Evolutionary conservation across 1,140 invertebrate genomes (phyloP).

Genomic region (Dinothrombium tinctorium): DNA sequence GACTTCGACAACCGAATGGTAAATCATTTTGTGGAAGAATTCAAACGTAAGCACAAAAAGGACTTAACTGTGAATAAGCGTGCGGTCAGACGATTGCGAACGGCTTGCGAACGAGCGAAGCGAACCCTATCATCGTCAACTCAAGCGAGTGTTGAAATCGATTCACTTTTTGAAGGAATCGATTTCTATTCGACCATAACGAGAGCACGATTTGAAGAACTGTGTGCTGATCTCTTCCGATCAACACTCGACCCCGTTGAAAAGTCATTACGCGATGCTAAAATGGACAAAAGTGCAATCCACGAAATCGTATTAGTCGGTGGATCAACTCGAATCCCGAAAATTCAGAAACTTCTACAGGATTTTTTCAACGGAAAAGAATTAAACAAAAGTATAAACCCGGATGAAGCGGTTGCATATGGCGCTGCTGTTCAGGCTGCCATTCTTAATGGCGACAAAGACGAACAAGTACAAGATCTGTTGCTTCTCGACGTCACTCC

Average conservation of each 20-base stretch:
- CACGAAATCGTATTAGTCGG: constrained; percentile 92
- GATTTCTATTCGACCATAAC: constrained; percentile 96
- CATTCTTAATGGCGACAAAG: constrained; percentile 80
- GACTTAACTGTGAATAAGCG: constrained; percentile 81
- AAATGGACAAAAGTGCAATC: constrained; percentile 30
- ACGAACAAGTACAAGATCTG: constrained; percentile 69
- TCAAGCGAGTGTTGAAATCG: constrained; percentile 94
- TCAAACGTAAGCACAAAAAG: constrained; percentile 98
- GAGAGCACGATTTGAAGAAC: constrained; percentile 79
- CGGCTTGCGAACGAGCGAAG: constrained; percentile 95
- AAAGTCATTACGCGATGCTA: constrained; percentile 21
- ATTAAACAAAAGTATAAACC: constrained; percentile 81
- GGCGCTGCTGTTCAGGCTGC: constrained; percentile 47
- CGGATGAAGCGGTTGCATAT: constrained; percentile 67
- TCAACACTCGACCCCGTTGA: constrained; percentile 21
- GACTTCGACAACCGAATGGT: constrained; percentile 96
- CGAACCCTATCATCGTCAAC: constrained; percentile 79
- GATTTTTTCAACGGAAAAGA: constrained; percentile 74
- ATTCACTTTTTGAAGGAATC: constrained; percentile 92
- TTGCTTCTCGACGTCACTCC: constrained; percentile 80
- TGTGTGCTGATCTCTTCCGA: constrained; percentile 63
- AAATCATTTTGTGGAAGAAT: constrained; percentile 94
- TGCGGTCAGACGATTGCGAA: constrained; percentile 81
- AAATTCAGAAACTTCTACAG: constrained; percentile 61
- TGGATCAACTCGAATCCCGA: constrained; percentile 94